A percentile compares a stretch with the other conserved stretches of the same genome.
Evolutionary conservation across 2,113 vertebrate species (phyloP).

Genomic region (Camelus dromedarius): DNA sequence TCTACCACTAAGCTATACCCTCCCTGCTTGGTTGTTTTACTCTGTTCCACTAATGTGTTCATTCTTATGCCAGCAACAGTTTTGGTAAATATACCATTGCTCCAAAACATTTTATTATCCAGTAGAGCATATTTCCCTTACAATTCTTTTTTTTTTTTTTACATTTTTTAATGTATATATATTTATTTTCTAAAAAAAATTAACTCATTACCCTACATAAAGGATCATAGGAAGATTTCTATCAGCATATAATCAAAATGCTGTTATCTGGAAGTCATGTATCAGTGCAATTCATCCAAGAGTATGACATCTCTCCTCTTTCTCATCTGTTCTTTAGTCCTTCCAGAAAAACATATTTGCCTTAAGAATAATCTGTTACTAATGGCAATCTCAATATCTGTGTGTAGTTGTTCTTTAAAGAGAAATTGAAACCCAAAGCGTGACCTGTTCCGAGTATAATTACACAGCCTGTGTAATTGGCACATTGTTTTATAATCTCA

Average conservation of each 20-base stretch:
- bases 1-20: no score
- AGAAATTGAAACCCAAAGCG: not conserved
- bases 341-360: not conserved
- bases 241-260: not conserved
- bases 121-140: not conserved
- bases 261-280: not conserved
- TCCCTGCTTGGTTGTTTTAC: no score
- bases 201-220: not conserved
- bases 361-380: not conserved
- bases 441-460: not conserved
- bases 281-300: not conserved
- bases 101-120: not conserved
- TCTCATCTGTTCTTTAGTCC: not conserved
- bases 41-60: not conserved
- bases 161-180: not conserved
- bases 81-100: not conserved
- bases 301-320: not conserved
- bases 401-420: not conserved
- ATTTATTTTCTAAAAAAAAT: not conserved
- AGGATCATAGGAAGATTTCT: not conserved
- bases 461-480: not conserved
- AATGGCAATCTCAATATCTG: not conserved
- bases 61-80: not conserved
- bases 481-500: not conserved
- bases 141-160: not conserved